phyloP scores from a whole-genome alignment of 1,140 invertebrate species.

The Wasmannia auropunctata region DNA sequence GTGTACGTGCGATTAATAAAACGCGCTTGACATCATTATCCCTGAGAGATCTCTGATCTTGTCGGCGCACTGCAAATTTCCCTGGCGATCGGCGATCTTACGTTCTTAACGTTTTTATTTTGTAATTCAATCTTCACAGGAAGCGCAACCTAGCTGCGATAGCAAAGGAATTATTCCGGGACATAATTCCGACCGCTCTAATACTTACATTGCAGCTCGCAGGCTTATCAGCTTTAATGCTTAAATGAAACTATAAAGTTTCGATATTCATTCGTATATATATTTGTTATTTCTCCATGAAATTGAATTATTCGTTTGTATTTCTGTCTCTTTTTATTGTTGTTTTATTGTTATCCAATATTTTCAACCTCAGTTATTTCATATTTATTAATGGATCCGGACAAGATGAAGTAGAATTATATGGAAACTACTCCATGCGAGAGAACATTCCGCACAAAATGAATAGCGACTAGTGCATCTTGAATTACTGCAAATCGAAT shows the following conservation, averaged over 20 bases:
- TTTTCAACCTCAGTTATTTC: not conserved
- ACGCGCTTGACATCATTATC: constrained; percentile 45
- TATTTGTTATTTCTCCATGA: not conserved
- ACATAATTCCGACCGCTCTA: constrained; percentile 3
- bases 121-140: constrained; percentile 22
- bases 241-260: not conserved
- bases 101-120: constrained; percentile 21
- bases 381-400: not conserved
- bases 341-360: not conserved
- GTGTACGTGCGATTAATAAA: constrained; percentile 41
- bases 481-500: constrained; percentile 34
- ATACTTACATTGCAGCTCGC: constrained; percentile 8
- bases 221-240: not conserved
- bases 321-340: not conserved
- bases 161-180: constrained; percentile 1
- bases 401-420: not conserved
- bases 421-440: not conserved
- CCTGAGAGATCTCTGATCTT: not conserved
- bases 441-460: not conserved
- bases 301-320: not conserved
- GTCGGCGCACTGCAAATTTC: constrained; percentile 10
- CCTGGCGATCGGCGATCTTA: not conserved
- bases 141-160: not conserved
- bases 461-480: not conserved
- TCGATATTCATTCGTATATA: not conserved